Base-by-base conservation (phyloP, 1,140 invertebrate species). In the Drosophila pseudoobscura region DNA sequence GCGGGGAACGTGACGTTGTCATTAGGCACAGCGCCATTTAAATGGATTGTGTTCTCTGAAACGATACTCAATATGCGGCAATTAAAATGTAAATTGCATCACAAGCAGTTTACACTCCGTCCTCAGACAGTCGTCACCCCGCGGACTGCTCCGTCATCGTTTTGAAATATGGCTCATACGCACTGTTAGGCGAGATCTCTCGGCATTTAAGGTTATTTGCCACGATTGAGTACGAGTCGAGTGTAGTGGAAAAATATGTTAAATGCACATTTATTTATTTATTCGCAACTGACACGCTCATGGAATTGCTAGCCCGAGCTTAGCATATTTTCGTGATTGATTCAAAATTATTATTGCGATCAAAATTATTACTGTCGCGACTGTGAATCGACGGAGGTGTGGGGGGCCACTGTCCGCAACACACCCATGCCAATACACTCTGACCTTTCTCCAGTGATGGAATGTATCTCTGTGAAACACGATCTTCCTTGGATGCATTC, bases 41-140 rank as follows among this genome's bases (percentile, higher is more conserved):
- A 74, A 78, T 76, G 73, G 64, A 62, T 76, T 76, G 73, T 57
- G 26, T 17, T 47, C 45, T 49, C 44, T 45, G 68, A 69, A 75
- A 26, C 24, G 24, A 69, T 78, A 74, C 64, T 72, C 59, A 60
- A 64, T 74, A 80, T 70, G 66, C 73, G 72, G 80, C 83, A 87
- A 87, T 87, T 87, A 87, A 87, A 88, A 88, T 87, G 82, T 87
- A 82, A 87, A 87, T 85, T 80, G 78, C 65, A 82, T 64, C 69
- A 75, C 85, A 82, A 82, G 75, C 83, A 59, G 75, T 78, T 87
- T 74, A 60, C 72, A 65, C 75, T 75, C 54, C 68, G 70, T 70
- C 57, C 39, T 65, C 77, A 61, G 29, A 15, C 22, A 22, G 44
- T 39, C 35, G 35, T 39, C 35, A 13, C 11, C 35, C 35, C 11